Evolutionary conservation across 2,797 vertebrate genomes (phyloP).

Genomic region (Sebastolobus altivelis): DNA sequence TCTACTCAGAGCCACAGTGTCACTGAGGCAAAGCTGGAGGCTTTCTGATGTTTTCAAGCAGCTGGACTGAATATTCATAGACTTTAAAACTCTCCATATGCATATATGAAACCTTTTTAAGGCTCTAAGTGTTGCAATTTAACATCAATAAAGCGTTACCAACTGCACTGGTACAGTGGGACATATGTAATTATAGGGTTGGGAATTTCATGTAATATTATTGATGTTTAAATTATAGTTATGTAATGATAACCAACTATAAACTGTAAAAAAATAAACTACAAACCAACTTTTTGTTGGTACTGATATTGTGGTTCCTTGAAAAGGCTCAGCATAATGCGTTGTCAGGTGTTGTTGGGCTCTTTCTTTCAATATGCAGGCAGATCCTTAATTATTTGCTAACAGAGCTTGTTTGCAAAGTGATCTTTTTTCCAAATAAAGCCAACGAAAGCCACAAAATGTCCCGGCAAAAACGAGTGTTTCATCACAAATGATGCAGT

Average conservation of each 20-base stretch:
- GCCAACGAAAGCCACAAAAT: not conserved
- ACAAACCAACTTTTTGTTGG: not conserved
- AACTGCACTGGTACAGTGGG: not conserved
- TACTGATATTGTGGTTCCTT: not conserved
- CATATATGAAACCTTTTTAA: not conserved
- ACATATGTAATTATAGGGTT: not conserved
- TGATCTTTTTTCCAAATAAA: not conserved
- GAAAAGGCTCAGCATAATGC: not conserved
- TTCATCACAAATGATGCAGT: not conserved
- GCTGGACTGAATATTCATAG: not conserved
- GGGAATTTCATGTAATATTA: not conserved
- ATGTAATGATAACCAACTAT: not conserved
- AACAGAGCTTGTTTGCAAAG: not conserved
- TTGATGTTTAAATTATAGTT: constrained; percentile 5
- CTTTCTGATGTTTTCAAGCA: not conserved
- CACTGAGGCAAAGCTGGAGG: constrained; percentile 1
- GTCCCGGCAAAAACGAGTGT: not conserved
- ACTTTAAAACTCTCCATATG: not conserved
- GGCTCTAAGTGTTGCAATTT: not conserved
- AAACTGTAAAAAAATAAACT: not conserved
- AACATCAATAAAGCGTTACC: not conserved
- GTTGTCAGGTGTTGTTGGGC: not conserved
- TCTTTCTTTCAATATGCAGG: not conserved
- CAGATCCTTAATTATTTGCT: not conserved
- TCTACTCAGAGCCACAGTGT: not conserved